A percentile compares a stretch with the other conserved stretches of the same genome.
These are phyloP conservation scores for Phyllostomus hastatus DNA, from an alignment of 2,113 vertebrate genomes.

Conservation along the genomic window DNA sequence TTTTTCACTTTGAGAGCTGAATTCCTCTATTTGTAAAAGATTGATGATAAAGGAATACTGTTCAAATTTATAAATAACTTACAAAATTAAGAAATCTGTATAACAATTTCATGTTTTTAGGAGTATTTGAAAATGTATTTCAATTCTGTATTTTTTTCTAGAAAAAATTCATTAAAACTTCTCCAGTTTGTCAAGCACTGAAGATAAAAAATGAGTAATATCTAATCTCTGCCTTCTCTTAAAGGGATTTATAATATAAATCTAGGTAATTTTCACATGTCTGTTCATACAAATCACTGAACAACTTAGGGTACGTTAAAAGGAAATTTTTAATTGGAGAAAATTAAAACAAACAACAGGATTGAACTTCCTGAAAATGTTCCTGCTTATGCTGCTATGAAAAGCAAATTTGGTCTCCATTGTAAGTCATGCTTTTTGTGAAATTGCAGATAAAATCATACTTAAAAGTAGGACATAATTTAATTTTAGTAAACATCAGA, in stretches of 20 bases:
- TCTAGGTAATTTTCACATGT: slow-evolving; percentile 23
- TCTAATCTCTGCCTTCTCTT: not conserved
- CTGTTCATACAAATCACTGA: not conserved
- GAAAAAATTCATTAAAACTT: slow-evolving; percentile 10
- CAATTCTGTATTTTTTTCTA: not conserved
- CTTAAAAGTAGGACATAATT: not conserved
- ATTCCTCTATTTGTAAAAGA: slow-evolving; percentile 29
- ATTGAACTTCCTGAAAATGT: slow-evolving; percentile 53
- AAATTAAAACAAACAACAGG: slow-evolving; percentile 41
- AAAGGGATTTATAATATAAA: slow-evolving; percentile 8
- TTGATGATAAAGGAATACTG: not conserved
- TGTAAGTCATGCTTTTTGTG: slow-evolving; percentile 17
- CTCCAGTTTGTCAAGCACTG: not conserved
- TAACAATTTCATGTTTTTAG: slow-evolving; percentile 12
- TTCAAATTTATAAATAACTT: slow-evolving; percentile 23
- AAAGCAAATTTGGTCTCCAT: not conserved
- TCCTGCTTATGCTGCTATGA: slow-evolving; percentile 35
- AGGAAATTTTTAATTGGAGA: slow-evolving; percentile 52
- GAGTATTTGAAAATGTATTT: slow-evolving; percentile 24
- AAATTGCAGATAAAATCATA: not conserved
- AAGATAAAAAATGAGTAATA: not conserved
- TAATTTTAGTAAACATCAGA: slow-evolving; percentile 14
- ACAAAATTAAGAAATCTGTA: slow-evolving; percentile 14
- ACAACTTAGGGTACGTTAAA: slow-evolving; percentile 29
- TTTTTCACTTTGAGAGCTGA: slow-evolving; percentile 36